Conservation (phyloP, 37 sponge, comb jelly and placozoan genomes). For the Axinella damicornis region DNA sequence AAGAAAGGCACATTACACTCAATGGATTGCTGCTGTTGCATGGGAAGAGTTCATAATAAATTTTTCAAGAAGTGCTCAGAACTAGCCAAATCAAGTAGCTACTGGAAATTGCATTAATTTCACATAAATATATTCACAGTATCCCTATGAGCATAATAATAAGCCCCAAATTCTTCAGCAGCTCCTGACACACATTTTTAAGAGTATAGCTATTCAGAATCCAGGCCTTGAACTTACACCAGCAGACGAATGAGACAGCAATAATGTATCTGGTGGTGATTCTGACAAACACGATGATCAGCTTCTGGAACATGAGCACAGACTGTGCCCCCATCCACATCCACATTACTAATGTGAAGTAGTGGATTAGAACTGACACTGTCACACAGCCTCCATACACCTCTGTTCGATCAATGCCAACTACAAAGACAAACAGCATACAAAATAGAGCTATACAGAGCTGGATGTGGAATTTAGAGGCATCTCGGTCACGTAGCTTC, state of each 20-base stretch:
- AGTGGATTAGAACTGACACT: conserved; percentile 52
- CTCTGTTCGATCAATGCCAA: conserved; percentile 17
- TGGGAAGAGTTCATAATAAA: too few species aligned
- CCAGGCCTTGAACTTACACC: conserved; percentile 41
- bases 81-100: too few species aligned
- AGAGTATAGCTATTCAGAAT: too few species aligned
- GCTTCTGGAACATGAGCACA: conserved; percentile 40
- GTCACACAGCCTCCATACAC: conserved; percentile 39
- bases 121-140: neutral
- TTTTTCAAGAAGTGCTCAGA: too few species aligned
- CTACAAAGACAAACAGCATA: conserved; percentile 51
- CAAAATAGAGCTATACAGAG: conserved; percentile 40
- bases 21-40: too few species aligned
- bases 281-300: conserved; percentile 45
- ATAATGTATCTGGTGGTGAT: conserved; percentile 23
- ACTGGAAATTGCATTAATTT: too few species aligned
- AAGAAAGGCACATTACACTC: too few species aligned
- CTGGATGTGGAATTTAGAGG: conserved; percentile 41
- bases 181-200: too few species aligned
- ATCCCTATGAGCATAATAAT: neutral
- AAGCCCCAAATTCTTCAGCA: too few species aligned
- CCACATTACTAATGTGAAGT: conserved; percentile 33
- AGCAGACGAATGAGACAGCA: conserved; percentile 35
- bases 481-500: conserved; percentile 14
- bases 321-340: conserved; percentile 51